Percentiles rank a stretch among this genome's conserved stretches.
Evolutionary conservation across 2,113 vertebrate species (phyloP).

Genomic region (Calyptomena viridis): DNA sequence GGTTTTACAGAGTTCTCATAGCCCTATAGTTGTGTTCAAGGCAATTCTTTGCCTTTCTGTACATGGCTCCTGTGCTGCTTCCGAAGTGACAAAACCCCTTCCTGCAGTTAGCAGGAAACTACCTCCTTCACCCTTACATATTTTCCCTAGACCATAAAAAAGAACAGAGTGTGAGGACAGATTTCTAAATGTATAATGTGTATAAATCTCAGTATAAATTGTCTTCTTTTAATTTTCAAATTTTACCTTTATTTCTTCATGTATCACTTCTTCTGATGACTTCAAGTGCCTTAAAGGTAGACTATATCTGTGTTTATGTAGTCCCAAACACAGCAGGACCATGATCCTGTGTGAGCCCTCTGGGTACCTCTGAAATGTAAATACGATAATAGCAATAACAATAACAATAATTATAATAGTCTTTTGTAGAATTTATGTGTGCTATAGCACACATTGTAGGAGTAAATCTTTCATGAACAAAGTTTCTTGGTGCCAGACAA

Average conservation of each 20-base stretch:
- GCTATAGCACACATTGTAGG: neutral
- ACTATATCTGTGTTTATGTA: neutral
- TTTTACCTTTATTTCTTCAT: neutral
- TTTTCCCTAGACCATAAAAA: neutral
- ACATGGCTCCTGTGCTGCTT: neutral
- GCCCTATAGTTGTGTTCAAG: neutral
- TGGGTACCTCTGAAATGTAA: neutral
- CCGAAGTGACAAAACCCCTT: neutral
- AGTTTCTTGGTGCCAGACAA: constrained; percentile 16
- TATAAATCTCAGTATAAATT: neutral
- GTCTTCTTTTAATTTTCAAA: neutral
- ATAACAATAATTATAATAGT: neutral
- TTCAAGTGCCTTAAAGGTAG: neutral
- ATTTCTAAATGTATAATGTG: neutral
- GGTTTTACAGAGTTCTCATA: neutral
- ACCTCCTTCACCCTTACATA: neutral
- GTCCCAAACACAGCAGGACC: neutral
- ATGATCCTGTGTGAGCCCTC: neutral
- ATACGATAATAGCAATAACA: neutral
- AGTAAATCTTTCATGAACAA: neutral
- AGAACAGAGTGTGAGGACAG: neutral
- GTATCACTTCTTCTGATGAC: neutral
- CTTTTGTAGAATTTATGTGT: neutral
- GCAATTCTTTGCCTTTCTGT: neutral
- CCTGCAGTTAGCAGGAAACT: neutral